Evolutionary conservation across 2,113 vertebrate species (phyloP), one percentile per base, ranked within the genome.

Genomic region (Menidia beryllina): DNA sequence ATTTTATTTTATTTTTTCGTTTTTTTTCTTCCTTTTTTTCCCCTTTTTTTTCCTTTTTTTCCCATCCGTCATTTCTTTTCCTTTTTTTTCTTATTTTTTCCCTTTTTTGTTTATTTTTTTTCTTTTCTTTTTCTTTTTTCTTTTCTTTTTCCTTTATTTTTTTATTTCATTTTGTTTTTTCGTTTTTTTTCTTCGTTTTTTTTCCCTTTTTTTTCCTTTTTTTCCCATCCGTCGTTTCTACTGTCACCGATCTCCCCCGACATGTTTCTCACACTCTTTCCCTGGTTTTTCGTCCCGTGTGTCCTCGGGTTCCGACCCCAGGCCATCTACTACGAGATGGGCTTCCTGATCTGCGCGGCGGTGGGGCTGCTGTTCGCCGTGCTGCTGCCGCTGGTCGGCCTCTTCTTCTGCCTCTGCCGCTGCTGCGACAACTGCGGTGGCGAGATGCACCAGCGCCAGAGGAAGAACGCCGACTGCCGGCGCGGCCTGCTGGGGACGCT

Each of bases 401-500:
- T 93, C 69, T 97, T 94, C 93, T 97, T 99, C 83, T 96, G 96
- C 82, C 34, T 97, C 93, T 99, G 98, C 71, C 97, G 98, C 72
- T 98, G 96, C 93, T 96, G 95, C 75, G 95, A 97, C 85, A 98
- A 95, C 93, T 99, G 98, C 34, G 98, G 98, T n/a, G 98, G 97
- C 21, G 95, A 99, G 78, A 97, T 99, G 97, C 97, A 98, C 85
- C 98, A 99, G 83, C 94, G 97, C 45, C 96, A 98, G 93, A 96
- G 95, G 92, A 95, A 94, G 87, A 97, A 96, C n/a, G 94, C 94
- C 0, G 92, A 95, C 81, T 98, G 93, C 86, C 94, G 91, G 68
- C 94, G 95, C 70, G 94, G 94, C 56, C 81, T 89, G 67, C 72
- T 90, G 81, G 90, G 90, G 60, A 91, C 88, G 0, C 75, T 90